These are phyloP conservation scores for Macropodus opercularis DNA, from an alignment of 2,797 vertebrate genomes.

Conservation along the genomic window DNA sequence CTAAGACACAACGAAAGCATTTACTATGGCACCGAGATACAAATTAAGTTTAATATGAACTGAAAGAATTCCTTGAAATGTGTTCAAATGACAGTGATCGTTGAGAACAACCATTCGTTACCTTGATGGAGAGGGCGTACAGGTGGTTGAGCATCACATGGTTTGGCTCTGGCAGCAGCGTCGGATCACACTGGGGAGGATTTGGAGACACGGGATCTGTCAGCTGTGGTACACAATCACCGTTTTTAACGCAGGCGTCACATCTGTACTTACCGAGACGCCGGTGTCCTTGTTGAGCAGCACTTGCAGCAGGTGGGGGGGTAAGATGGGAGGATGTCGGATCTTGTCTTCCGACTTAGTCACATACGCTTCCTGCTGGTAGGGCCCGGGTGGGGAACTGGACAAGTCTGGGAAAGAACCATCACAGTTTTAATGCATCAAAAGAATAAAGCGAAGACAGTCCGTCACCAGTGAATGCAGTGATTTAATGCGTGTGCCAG, in stretches of 20 bases:
- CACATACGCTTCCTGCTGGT: slow-evolving; percentile 91
- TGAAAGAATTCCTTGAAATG: no score
- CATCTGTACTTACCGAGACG: slow-evolving; percentile 87
- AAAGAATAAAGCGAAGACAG: not conserved
- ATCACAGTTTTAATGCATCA: not conserved
- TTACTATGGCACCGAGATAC: not conserved
- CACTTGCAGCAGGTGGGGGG: slow-evolving; percentile 95
- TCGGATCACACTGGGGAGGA: slow-evolving; percentile 90
- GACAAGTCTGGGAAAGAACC: slow-evolving; percentile 86
- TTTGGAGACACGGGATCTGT: slow-evolving; percentile 8
- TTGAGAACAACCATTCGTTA: no score
- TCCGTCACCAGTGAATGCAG: not conserved
- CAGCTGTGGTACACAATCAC: accelerated
- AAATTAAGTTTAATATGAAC: not conserved
- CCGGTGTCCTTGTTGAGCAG: slow-evolving; percentile 98
- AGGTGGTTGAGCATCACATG: slow-evolving; percentile 98
- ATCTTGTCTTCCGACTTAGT: slow-evolving; percentile 89
- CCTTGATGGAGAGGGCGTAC: slow-evolving; percentile 98
- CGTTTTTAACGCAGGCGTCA: not conserved
- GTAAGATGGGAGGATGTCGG: slow-evolving; percentile 91
- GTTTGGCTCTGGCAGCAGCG: slow-evolving; percentile 95
- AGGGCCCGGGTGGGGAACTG: slow-evolving; percentile 95
- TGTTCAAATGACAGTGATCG: no score
- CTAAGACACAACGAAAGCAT: slow-evolving; percentile 70
- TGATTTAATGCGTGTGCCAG: not conserved